phyloP scores from a whole-genome alignment of 1,140 invertebrate genomes.

The Bacillus rossius region DNA sequence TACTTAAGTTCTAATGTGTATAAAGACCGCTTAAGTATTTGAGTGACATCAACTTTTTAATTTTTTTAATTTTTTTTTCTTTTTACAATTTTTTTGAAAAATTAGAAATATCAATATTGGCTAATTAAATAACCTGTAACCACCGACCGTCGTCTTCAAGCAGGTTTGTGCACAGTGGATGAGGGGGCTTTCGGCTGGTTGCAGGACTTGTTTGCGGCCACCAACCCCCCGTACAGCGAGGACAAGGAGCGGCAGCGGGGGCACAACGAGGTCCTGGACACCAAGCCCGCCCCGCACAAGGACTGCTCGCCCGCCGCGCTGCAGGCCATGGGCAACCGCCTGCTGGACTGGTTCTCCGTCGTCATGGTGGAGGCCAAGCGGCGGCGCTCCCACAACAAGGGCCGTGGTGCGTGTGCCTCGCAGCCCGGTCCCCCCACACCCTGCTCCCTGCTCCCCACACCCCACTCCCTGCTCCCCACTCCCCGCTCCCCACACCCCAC shows the following conservation, averaged over 20 bases:
- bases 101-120: not conserved
- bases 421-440: too few species aligned
- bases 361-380: slow-evolving; percentile 75
- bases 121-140: too few species aligned
- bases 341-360: slow-evolving; percentile 92
- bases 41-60: not conserved
- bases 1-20: too few species aligned
- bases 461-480: too few species aligned
- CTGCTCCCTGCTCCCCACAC: too few species aligned
- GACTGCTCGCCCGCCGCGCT: slow-evolving; percentile 63
- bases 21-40: too few species aligned
- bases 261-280: slow-evolving; percentile 62
- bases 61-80: not conserved
- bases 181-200: slow-evolving; percentile 11
- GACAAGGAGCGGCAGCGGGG: slow-evolving; percentile 60
- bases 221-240: slow-evolving; percentile 46
- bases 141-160: not conserved
- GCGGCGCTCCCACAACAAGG: slow-evolving; percentile 48
- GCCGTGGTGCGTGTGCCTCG: not conserved
- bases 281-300: slow-evolving; percentile 39
- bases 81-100: not conserved
- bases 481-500: too few species aligned
- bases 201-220: slow-evolving; percentile 40
- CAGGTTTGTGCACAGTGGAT: not conserved
- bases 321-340: slow-evolving; percentile 80